These are phyloP conservation scores for Euspilapteryx auroguttella DNA, from an alignment of 2,888 invertebrate species.

Conservation along the genomic window DNA sequence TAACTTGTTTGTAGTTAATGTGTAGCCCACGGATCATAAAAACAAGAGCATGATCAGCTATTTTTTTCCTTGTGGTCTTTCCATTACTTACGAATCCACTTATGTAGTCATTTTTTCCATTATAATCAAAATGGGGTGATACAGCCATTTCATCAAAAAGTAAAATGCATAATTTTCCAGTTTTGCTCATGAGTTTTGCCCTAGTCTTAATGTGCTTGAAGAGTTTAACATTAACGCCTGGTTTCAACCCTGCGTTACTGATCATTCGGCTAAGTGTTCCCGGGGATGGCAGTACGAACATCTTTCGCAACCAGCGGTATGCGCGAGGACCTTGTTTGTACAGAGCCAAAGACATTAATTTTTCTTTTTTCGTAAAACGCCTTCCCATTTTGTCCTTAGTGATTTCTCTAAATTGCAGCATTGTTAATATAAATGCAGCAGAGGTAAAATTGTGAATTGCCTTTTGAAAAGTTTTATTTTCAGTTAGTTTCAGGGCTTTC, in stretches of 20 bases:
- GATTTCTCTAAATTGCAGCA: conserved; percentile 6
- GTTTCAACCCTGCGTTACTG: conserved; percentile 1
- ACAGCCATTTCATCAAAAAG: conserved; percentile 6
- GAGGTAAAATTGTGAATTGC: neutral
- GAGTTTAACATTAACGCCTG: conserved; percentile 3
- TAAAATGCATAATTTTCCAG: conserved; percentile 2
- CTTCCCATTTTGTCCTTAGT: conserved; percentile 4
- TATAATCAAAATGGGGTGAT: conserved; percentile 5
- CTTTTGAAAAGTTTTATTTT: conserved; percentile 2
- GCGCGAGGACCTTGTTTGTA: conserved; percentile 6
- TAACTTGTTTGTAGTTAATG: conserved; percentile 8
- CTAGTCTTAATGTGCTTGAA: conserved; percentile 1
- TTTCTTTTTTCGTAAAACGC: conserved; percentile 6
- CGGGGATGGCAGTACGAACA: conserved; percentile 3
- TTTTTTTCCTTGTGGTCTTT: neutral
- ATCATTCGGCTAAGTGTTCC: conserved; percentile 1
- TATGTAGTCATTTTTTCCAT: neutral
- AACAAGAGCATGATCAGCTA: conserved; percentile 9
- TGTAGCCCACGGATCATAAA: conserved; percentile 7
- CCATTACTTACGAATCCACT: conserved; percentile 4
- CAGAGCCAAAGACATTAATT: conserved; percentile 5
- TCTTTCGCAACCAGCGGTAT: conserved; percentile 4
- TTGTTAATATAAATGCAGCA: conserved; percentile 2
- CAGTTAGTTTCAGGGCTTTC: conserved; percentile 2
- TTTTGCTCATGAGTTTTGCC: neutral